Evolutionary conservation across 2,113 vertebrate genomes (phyloP).

Genomic region (Xiphophorus couchianus): DNA sequence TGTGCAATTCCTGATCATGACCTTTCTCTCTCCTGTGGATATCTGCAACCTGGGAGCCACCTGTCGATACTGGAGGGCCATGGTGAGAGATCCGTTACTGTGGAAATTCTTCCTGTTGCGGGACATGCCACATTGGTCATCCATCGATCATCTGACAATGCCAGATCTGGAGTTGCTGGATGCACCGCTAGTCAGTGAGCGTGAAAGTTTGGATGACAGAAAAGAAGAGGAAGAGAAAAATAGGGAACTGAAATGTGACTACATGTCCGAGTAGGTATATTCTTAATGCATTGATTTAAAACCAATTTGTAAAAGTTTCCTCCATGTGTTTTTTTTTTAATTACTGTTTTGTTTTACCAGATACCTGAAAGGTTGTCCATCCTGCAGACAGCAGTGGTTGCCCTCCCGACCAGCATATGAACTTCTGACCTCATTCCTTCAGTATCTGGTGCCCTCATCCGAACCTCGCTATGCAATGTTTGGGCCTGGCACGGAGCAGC

Average conservation of each 20-base stretch:
- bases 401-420: constrained; percentile 78
- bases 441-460: constrained; percentile 83
- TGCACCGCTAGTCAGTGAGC: constrained; percentile 73
- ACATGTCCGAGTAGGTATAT: constrained; percentile 88
- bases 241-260: constrained; percentile 76
- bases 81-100: constrained; percentile 88
- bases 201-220: constrained; percentile 57
- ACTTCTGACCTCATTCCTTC: constrained; percentile 86
- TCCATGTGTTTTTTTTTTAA: background rate
- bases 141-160: constrained; percentile 88
- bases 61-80: constrained; percentile 86
- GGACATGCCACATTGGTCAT: constrained; percentile 87
- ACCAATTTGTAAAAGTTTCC: background rate
- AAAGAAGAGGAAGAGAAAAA: constrained; percentile 36
- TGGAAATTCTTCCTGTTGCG: constrained; percentile 90
- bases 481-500: constrained; percentile 92
- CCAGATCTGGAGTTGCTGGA: constrained; percentile 84
- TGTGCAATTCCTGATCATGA: constrained; percentile 88
- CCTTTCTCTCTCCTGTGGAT: constrained; percentile 88
- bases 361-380: constrained; percentile 88
- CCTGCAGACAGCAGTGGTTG: constrained; percentile 80
- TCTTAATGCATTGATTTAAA: background rate
- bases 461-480: constrained; percentile 96
- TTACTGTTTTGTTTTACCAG: constrained; percentile 71
- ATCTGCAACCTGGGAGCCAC: constrained; percentile 88